phyloP scores from a whole-genome alignment of 2,797 vertebrate genomes.

The Molossus molossus region DNA sequence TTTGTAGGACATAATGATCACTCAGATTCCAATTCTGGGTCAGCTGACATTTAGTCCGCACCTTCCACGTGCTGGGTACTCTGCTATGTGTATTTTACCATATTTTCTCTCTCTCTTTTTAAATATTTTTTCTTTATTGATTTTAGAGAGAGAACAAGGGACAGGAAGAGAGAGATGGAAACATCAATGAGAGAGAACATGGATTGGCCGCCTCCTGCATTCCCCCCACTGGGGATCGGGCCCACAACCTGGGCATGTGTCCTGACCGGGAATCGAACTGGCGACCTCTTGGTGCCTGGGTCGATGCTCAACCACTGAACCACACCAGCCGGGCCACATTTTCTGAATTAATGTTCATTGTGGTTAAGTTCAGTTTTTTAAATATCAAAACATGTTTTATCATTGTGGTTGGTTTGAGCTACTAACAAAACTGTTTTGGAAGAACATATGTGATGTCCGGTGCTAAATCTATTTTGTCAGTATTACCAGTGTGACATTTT shows the following conservation, averaged over 20 bases:
- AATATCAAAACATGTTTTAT: not conserved
- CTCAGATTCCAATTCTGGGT: not conserved
- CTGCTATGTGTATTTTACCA: not conserved
- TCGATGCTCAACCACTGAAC: too few species aligned
- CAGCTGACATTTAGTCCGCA: not conserved
- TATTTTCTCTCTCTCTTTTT: not conserved
- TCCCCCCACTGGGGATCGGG: too few species aligned
- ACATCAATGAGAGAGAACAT: too few species aligned
- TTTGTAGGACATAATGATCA: not conserved
- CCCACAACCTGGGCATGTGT: too few species aligned
- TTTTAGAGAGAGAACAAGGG: too few species aligned
- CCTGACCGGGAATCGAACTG: too few species aligned
- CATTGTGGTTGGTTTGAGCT: not conserved
- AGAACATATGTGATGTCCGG: not conserved
- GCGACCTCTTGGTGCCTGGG: too few species aligned
- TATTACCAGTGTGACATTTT: not conserved
- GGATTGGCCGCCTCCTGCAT: too few species aligned
- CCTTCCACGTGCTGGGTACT: not conserved
- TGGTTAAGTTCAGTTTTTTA: not conserved
- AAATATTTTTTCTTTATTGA: too few species aligned
- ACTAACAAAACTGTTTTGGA: conserved; percentile 36
- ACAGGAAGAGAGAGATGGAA: too few species aligned
- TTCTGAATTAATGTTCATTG: conserved; percentile 25
- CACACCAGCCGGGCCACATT: not conserved
- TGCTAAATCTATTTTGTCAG: not conserved